Evolutionary conservation across 2,113 vertebrate genomes (phyloP).

Genomic region (Pionites leucogaster): DNA sequence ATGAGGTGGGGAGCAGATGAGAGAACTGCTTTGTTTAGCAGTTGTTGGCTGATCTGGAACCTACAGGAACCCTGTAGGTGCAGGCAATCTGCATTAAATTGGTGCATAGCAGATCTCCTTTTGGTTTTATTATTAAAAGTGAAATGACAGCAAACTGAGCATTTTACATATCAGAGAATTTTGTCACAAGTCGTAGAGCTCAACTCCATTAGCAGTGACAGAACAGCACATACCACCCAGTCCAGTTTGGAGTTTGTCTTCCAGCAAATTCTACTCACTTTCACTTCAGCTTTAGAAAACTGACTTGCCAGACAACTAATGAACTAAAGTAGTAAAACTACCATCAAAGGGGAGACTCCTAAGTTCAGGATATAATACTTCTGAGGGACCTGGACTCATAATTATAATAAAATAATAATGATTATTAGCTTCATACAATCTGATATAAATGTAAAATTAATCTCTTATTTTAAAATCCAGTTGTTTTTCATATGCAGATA

Average conservation of each 20-base stretch:
- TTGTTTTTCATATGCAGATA: neutral
- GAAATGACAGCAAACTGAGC: neutral
- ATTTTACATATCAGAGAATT: neutral
- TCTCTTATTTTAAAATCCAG: neutral
- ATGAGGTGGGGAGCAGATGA: neutral
- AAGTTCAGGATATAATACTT: neutral
- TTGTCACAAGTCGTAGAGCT: neutral
- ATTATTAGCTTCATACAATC: neutral
- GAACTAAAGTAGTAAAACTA: neutral
- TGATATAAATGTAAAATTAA: neutral
- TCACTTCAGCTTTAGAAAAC: neutral
- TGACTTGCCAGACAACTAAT: neutral
- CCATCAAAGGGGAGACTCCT: neutral
- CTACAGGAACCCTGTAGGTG: neutral
- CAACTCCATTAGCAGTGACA: neutral
- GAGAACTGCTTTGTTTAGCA: neutral
- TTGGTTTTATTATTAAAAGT: neutral
- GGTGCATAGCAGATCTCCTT: neutral
- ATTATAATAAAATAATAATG: neutral
- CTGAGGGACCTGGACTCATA: neutral
- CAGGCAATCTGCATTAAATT: neutral
- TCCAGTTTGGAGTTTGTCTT: neutral
- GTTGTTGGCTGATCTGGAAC: neutral
- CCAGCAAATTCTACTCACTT: neutral
- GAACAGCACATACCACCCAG: neutral